Evolutionary conservation across 2,888 invertebrate species (phyloP).

Genomic region (Parelbella ahira): DNA sequence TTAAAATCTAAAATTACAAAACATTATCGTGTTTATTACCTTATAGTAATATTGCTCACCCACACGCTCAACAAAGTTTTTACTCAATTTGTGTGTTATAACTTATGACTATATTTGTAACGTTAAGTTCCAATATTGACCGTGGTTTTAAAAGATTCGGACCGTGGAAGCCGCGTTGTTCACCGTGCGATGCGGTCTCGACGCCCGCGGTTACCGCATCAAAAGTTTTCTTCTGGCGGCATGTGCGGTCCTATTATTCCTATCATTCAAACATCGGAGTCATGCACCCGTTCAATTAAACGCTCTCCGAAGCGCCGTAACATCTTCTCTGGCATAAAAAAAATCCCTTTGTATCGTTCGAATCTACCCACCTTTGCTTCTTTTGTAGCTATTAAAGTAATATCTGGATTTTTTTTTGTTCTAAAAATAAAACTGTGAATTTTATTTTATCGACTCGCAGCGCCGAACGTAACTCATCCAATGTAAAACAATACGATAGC

Average conservation of each 20-base stretch:
- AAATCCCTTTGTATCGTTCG: slow-evolving; percentile 54
- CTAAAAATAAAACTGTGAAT: slow-evolving; percentile 58
- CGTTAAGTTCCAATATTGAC: too few species aligned
- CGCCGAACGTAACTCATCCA: slow-evolving; percentile 62
- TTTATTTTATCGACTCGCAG: slow-evolving; percentile 64
- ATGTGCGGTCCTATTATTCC: slow-evolving; percentile 59
- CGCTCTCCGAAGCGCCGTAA: slow-evolving; percentile 53
- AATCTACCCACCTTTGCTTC: slow-evolving; percentile 50
- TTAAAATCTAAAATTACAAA: too few species aligned
- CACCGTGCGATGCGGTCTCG: too few species aligned
- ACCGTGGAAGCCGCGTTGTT: too few species aligned
- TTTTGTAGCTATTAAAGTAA: slow-evolving; percentile 71
- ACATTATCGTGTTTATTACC: too few species aligned
- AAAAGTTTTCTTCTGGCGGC: slow-evolving; percentile 44
- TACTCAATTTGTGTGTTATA: too few species aligned
- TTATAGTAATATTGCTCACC: too few species aligned
- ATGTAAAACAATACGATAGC: slow-evolving; percentile 72
- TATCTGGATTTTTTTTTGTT: slow-evolving; percentile 57
- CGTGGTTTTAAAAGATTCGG: too few species aligned
- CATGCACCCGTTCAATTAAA: slow-evolving; percentile 70
- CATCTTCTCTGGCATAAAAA: slow-evolving; percentile 44
- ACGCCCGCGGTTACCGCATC: slow-evolving; percentile 27
- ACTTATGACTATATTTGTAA: too few species aligned
- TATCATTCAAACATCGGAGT: slow-evolving; percentile 68
- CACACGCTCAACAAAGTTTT: too few species aligned